A percentile compares a stretch with the other conserved stretches of the same genome.
These are phyloP conservation scores for Prietella phreatophila DNA, from an alignment of 2,113 vertebrate species.

Conservation along the genomic window DNA sequence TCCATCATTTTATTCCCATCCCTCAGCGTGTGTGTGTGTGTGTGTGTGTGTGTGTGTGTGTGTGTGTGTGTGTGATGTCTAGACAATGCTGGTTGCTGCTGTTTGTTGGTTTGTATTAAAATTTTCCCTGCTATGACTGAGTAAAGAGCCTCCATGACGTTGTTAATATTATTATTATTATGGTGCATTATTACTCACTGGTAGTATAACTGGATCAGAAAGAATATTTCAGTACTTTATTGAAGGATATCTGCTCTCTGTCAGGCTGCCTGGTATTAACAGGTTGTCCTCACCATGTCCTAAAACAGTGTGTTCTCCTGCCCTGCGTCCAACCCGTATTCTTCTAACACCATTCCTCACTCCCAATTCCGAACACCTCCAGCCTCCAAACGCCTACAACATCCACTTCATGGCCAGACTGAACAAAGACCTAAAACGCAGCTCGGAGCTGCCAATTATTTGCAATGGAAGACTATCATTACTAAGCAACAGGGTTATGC, in stretches of 20 bases:
- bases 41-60: too few species aligned
- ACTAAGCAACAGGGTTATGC: constrained; percentile 32
- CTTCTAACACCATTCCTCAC: background rate
- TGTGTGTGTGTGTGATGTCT: background rate
- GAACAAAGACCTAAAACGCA: background rate
- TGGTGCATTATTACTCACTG: background rate
- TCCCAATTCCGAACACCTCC: background rate
- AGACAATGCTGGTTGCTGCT: background rate
- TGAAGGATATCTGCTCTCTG: background rate
- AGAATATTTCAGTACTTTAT: background rate
- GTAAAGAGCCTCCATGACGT: background rate
- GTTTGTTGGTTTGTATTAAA: background rate
- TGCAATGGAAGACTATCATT: background rate
- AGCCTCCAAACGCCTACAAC: background rate
- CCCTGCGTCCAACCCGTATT: background rate
- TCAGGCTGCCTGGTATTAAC: background rate
- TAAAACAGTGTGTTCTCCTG: background rate
- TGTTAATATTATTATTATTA: background rate
- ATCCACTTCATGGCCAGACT: background rate
- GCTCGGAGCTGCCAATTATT: constrained; percentile 22
- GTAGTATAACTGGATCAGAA: background rate
- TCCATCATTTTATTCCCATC: background rate
- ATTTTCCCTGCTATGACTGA: background rate
- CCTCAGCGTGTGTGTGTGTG: background rate
- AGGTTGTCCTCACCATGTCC: background rate